Percentiles rank a stretch among this genome's conserved stretches.
Evolutionary conservation across 2,888 invertebrate species (phyloP).

Genomic region (Exephanes ischioxanthus): DNA sequence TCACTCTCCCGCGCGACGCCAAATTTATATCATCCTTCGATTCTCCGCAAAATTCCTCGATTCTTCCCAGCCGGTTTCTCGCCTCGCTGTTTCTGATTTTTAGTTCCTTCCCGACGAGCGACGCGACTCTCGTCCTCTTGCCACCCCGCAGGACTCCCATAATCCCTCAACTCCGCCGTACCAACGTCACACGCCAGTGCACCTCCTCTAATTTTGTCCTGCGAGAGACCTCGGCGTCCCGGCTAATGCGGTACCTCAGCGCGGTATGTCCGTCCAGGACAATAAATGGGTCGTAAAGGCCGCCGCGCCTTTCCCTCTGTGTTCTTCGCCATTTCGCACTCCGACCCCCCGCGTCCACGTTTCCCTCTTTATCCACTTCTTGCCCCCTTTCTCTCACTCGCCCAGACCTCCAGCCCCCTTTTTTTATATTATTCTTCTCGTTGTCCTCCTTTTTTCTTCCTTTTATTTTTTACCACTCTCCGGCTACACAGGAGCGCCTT

Average conservation of each 20-base stretch:
- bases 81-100: slow-evolving; percentile 48
- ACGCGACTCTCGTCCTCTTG: background rate
- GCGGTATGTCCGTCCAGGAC: slow-evolving; percentile 63
- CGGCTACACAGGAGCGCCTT: slow-evolving; percentile 34
- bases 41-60: slow-evolving; percentile 21
- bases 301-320: slow-evolving; percentile 37
- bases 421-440: slow-evolving; percentile 29
- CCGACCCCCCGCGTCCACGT: background rate
- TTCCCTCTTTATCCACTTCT: slow-evolving; percentile 37
- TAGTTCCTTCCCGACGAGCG: slow-evolving; percentile 21
- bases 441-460: background rate
- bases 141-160: slow-evolving; percentile 15
- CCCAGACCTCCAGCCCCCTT: background rate
- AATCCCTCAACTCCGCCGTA: slow-evolving; percentile 22
- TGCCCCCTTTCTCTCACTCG: slow-evolving; percentile 4
- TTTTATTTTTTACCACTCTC: slow-evolving; percentile 30
- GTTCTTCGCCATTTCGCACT: background rate
- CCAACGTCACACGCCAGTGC: slow-evolving; percentile 15
- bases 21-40: slow-evolving; percentile 56
- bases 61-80: background rate
- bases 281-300: slow-evolving; percentile 69
- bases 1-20: background rate
- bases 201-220: slow-evolving; percentile 51
- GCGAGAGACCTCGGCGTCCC: slow-evolving; percentile 52
- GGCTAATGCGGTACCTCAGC: slow-evolving; percentile 66